These are phyloP conservation scores for Danaus chrysippus DNA, from an alignment of 2,888 invertebrate genomes.

Conservation along the genomic window DNA sequence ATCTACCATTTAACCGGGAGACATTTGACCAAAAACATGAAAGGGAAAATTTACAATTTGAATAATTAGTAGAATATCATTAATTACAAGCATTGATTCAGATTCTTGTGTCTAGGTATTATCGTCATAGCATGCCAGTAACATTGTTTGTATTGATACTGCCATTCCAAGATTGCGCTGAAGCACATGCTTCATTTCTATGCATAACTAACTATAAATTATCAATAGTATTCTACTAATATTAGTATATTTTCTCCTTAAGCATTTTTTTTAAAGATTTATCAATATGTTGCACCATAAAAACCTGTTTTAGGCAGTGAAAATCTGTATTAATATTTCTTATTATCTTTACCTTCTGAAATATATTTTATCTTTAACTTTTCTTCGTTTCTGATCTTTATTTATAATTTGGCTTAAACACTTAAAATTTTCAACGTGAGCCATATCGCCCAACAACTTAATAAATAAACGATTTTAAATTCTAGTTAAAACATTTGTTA, in stretches of 20 bases:
- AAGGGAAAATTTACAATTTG: no score
- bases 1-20: no score
- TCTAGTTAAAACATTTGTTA: neutral
- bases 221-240: neutral
- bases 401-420: neutral
- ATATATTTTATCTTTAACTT: no score
- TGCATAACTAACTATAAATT: neutral
- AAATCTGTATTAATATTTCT: no score
- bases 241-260: neutral
- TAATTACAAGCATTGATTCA: neutral
- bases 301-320: no score
- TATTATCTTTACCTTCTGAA: no score
- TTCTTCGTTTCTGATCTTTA: no score
- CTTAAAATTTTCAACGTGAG: neutral
- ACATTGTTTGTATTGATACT: conserved; percentile 5
- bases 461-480: conserved; percentile 2
- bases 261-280: neutral
- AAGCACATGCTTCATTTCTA: neutral
- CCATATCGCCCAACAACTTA: neutral
- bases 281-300: no score
- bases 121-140: neutral
- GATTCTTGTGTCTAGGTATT: neutral
- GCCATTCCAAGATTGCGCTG: neutral
- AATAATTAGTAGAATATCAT: neutral
- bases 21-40: no score